Evolutionary conservation across 2,888 invertebrate species (phyloP).

Genomic region (Mactromeris polynyma): DNA sequence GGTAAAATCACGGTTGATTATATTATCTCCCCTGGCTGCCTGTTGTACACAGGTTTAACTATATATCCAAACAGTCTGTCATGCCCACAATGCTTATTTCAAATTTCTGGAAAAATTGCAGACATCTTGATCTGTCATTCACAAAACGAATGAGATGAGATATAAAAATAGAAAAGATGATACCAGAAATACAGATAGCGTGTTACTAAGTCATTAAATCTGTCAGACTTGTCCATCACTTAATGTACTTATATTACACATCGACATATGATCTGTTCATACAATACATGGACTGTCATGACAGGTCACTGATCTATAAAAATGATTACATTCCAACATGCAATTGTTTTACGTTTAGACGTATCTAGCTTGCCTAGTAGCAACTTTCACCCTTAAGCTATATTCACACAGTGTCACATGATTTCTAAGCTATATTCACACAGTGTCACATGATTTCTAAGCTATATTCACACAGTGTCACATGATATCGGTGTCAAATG

Average conservation of each 20-base stretch:
- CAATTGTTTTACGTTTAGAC: background rate
- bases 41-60: no score
- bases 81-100: no score
- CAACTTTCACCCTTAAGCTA: background rate
- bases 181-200: no score
- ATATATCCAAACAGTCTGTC: no score
- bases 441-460: background rate
- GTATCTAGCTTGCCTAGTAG: background rate
- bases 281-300: background rate
- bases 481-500: background rate
- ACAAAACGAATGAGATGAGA: no score
- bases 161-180: no score
- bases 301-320: background rate
- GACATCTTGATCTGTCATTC: no score
- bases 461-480: constrained; percentile 2
- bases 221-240: background rate
- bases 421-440: background rate
- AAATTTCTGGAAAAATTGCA: no score
- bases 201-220: background rate
- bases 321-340: background rate
- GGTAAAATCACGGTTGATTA: no score
- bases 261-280: background rate
- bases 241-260: background rate
- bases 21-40: no score
- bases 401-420: background rate